These are phyloP conservation scores for Cephalopterus ornatus DNA, from an alignment of 2,113 vertebrate species.

Conservation along the genomic window DNA sequence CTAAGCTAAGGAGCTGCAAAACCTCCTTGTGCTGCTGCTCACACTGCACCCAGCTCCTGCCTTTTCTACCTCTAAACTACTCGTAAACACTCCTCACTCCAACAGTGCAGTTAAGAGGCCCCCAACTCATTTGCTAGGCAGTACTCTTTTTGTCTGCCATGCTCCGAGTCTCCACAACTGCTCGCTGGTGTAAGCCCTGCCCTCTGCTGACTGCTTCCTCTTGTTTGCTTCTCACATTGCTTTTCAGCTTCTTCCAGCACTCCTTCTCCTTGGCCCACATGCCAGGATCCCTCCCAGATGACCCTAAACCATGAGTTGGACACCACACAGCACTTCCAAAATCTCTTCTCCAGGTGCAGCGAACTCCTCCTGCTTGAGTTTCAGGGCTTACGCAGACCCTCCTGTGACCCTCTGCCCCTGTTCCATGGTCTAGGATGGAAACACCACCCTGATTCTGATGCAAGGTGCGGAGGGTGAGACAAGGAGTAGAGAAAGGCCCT, in stretches of 20 bases:
- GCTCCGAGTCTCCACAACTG: background rate
- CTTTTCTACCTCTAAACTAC: background rate
- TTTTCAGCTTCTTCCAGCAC: background rate
- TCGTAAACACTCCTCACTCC: background rate
- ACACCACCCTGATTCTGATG: background rate
- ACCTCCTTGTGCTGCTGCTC: background rate
- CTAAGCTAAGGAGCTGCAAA: background rate
- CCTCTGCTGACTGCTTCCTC: rapidly evolving
- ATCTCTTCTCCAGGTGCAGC: background rate
- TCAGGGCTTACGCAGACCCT: background rate
- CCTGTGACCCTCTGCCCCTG: background rate
- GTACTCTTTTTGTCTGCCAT: background rate
- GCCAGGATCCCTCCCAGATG: background rate
- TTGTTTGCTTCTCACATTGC: rapidly evolving
- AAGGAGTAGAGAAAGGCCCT: background rate
- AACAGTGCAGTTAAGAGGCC: rapidly evolving
- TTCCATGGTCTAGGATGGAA: background rate
- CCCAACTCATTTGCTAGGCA: background rate
- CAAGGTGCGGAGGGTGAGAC: background rate
- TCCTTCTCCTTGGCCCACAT: rapidly evolving
- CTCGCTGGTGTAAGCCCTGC: background rate
- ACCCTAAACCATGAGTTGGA: background rate
- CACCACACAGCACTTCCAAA: background rate
- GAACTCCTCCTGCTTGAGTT: background rate
- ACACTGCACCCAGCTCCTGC: background rate